Evolutionary conservation across 2,888 invertebrate species (phyloP).

Genomic region (Lepidocyrtoides sp.): DNA sequence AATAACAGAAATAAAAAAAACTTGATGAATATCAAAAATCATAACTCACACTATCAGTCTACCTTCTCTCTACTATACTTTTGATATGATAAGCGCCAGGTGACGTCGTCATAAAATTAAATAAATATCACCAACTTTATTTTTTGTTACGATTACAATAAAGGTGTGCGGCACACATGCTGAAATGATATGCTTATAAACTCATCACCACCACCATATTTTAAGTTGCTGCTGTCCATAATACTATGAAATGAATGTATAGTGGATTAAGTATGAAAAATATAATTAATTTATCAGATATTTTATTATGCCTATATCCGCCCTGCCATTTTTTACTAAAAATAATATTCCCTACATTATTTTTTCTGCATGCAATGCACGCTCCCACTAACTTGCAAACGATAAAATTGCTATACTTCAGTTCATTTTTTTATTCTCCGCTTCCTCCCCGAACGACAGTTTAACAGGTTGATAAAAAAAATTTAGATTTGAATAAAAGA

Average conservation of each 20-base stretch:
- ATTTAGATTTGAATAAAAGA: background rate
- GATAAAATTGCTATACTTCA: no score
- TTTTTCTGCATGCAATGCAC: no score
- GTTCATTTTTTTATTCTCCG: background rate
- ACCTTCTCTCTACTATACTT: no score
- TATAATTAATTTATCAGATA: constrained; percentile 13
- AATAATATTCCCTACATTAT: no score
- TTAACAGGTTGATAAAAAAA: background rate
- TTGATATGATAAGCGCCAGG: background rate
- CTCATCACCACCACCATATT: no score
- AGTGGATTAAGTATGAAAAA: background rate
- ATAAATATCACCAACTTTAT: no score
- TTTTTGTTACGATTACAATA: no score
- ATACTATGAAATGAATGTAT: background rate
- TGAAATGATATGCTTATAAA: no score
- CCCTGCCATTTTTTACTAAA: background rate
- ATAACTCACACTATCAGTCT: background rate
- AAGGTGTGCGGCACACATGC: no score
- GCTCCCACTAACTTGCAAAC: background rate
- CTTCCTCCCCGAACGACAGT: background rate
- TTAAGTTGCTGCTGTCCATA: constrained; percentile 9
- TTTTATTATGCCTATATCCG: background rate
- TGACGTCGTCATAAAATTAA: no score
- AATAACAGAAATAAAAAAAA: background rate
- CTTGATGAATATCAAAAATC: background rate